Percentiles rank a stretch among this genome's conserved stretches.
phyloP scores from a whole-genome alignment of 2,113 vertebrate genomes.

The Nothobranchius furzeri region DNA sequence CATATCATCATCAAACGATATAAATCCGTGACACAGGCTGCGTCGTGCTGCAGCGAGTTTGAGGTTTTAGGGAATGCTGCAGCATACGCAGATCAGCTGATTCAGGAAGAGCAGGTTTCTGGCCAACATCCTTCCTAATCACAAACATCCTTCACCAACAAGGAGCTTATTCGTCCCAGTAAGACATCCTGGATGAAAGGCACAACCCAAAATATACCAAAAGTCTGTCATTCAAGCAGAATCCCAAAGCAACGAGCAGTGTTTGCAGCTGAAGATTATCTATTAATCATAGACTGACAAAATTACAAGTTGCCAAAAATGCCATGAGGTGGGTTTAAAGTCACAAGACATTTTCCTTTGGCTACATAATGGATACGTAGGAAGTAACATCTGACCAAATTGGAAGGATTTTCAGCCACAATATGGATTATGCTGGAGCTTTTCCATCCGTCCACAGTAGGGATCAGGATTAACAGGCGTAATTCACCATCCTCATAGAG shows the following conservation, averaged over 20 bases:
- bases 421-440: slow-evolving; percentile 42
- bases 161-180: slow-evolving; percentile 31
- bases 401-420: slow-evolving; percentile 31
- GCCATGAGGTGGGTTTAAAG: slow-evolving; percentile 20
- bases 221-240: slow-evolving; percentile 10
- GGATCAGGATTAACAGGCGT: slow-evolving; percentile 66
- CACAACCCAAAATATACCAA: background rate
- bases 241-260: slow-evolving; percentile 11
- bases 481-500: slow-evolving; percentile 57
- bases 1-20: no score
- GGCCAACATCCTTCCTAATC: slow-evolving; percentile 67
- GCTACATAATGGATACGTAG: slow-evolving; percentile 21
- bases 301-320: slow-evolving; percentile 33
- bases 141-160: slow-evolving; percentile 62
- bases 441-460: slow-evolving; percentile 41
- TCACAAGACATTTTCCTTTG: slow-evolving; percentile 35
- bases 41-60: background rate
- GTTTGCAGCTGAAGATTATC: slow-evolving; percentile 45
- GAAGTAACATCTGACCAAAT: slow-evolving; percentile 25
- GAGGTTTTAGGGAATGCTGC: slow-evolving; percentile 30
- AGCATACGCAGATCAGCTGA: slow-evolving; percentile 37
- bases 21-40: no score
- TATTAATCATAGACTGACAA: slow-evolving; percentile 53
- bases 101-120: slow-evolving; percentile 61
- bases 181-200: slow-evolving; percentile 16